Evolutionary conservation across 2,113 vertebrate genomes (phyloP), one percentile per base, ranked within the genome.

Genomic region (Cathartes aura): DNA sequence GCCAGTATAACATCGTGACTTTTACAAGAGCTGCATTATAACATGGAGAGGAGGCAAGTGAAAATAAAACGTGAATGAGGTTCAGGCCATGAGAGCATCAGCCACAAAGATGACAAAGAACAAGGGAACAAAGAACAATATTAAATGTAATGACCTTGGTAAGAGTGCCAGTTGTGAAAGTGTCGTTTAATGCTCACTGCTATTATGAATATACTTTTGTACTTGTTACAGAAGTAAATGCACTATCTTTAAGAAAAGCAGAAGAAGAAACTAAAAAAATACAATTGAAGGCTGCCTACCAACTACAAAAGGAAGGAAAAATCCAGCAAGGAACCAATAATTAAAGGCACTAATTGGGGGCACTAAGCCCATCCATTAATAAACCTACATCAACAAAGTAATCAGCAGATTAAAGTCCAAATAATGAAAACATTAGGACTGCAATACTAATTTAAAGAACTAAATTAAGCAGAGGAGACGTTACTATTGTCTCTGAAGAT

Each of bases 361-460:
- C 79, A 67, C 83, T 88, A 79, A 95, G 23, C 38, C 27, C 58
- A 67, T 80, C 67, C 50, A 42, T 87, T 97, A 82, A 94, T 94
- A 94, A 96, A 85, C 27, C 18, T 73, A 43, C 1, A 27, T 87
- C 82, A 88, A 73, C 76, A 80, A 93, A 91, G 68, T 80, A 96
- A 91, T 95, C 78, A 82, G 71, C 17, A 91, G 92, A 92, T 95
- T 95, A 62, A 96, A 93, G 88, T 56, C 74, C 66, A 82, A 93
- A 94, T 93, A 97, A 97, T 88, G 93, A 96, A 97, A 92, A 93
- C 72, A 84, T 91, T 92, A 94, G 86, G 90, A 91, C 26, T 63
- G 58, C 43, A 82, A 59, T 94, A 58, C 56, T 95, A 82, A 93
- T 94, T 94, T 84, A 45, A 94, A 86, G n/a, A 58, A 70, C 62